Evolutionary conservation across 2,113 vertebrate genomes (phyloP).

Genomic region (Agapornis roseicollis): DNA sequence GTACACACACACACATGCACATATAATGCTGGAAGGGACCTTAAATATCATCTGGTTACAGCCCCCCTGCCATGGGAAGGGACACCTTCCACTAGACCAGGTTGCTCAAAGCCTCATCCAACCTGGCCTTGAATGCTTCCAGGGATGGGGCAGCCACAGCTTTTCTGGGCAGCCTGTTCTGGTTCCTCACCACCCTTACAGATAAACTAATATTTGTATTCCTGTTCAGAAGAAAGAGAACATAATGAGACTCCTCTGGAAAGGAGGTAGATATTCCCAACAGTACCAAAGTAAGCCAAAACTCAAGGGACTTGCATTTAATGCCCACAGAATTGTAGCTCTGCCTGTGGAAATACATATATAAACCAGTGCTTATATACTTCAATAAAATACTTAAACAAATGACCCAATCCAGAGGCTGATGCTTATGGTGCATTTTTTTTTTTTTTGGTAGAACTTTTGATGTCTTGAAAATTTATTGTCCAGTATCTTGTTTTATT

Average conservation of each 20-base stretch:
- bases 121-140: background rate
- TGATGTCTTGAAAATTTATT: background rate
- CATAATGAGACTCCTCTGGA: background rate
- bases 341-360: background rate
- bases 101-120: background rate
- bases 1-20: background rate
- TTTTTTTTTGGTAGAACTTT: background rate
- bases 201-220: background rate
- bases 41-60: background rate
- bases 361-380: background rate
- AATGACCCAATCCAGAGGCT: background rate
- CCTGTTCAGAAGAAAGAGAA: background rate
- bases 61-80: background rate
- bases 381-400: background rate
- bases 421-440: rapidly evolving
- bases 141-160: background rate
- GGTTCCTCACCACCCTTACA: background rate
- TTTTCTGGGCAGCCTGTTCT: background rate
- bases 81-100: background rate
- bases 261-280: background rate
- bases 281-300: background rate
- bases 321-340: background rate
- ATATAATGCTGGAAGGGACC: background rate
- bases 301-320: background rate
- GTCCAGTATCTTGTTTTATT: background rate